phyloP scores from a whole-genome alignment of 2,797 vertebrate genomes.

The Hephaestus fuliginosus region DNA sequence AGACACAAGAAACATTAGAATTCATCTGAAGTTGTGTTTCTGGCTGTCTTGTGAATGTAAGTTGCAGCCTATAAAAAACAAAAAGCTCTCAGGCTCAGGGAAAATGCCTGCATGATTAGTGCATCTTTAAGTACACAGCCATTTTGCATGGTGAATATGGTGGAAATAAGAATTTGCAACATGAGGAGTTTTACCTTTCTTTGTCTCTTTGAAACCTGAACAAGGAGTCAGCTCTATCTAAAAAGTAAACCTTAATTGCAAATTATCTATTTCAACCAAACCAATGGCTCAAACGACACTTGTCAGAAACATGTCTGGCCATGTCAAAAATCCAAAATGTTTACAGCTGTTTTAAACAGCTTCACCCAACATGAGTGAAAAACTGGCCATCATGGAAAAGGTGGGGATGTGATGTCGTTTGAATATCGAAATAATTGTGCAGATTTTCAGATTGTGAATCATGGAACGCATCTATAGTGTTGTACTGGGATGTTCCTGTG shows the following conservation, averaged over 20 bases:
- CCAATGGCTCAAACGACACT: too few relatives aligned
- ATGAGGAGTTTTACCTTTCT: not conserved
- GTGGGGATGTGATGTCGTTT: too few relatives aligned
- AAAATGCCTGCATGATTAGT: conserved; percentile 12
- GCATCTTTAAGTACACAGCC: not conserved
- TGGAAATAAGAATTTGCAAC: not conserved
- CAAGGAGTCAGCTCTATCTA: not conserved
- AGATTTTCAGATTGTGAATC: not conserved
- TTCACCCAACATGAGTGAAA: not conserved
- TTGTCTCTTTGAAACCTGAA: not conserved
- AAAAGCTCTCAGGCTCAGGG: not conserved
- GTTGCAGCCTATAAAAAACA: too few relatives aligned
- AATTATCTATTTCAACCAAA: too few relatives aligned
- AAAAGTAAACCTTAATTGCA: not conserved
- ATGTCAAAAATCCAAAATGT: not conserved
- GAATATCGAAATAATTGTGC: not conserved
- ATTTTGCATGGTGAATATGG: not conserved
- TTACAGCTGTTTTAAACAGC: not conserved
- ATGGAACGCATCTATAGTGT: not conserved
- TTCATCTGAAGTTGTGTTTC: too few relatives aligned
- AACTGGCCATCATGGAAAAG: too few relatives aligned
- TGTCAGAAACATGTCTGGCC: too few relatives aligned
- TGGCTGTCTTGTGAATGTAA: too few relatives aligned
- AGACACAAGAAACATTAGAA: too few relatives aligned
- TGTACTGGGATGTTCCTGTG: not conserved